phyloP scores from a whole-genome alignment of 2,113 vertebrate species.

The Serilophus lunatus region DNA sequence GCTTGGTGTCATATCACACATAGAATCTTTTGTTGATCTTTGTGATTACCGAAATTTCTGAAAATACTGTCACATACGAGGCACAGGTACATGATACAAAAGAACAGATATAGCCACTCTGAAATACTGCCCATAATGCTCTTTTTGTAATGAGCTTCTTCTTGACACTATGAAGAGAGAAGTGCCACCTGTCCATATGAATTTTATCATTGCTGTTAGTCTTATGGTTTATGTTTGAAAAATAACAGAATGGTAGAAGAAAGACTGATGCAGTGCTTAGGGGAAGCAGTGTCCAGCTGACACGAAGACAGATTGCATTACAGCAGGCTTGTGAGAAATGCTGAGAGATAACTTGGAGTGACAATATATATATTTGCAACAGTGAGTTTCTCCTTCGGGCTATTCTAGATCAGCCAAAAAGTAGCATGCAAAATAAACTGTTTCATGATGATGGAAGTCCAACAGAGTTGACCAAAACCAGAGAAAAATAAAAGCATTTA shows the following conservation, averaged over 20 bases:
- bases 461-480: not conserved
- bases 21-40: not conserved
- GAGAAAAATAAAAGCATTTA: not conserved
- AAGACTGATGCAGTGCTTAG: not conserved
- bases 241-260: not conserved
- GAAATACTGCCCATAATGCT: not conserved
- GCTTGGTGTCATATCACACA: not conserved
- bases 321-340: not conserved
- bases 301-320: not conserved
- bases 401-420: not conserved
- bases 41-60: not conserved
- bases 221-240: not conserved
- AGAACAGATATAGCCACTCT: not conserved
- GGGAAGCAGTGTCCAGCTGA: not conserved
- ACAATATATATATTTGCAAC: not conserved
- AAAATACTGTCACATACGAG: not conserved
- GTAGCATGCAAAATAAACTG: not conserved
- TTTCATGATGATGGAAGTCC: not conserved
- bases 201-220: not conserved
- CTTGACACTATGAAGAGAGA: not conserved
- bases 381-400: not conserved
- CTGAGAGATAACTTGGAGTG: not conserved
- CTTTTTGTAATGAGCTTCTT: not conserved
- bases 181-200: not conserved
- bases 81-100: not conserved